Base-by-base conservation (phyloP, 2,797 vertebrate genomes). In the Masticophis lateralis region DNA sequence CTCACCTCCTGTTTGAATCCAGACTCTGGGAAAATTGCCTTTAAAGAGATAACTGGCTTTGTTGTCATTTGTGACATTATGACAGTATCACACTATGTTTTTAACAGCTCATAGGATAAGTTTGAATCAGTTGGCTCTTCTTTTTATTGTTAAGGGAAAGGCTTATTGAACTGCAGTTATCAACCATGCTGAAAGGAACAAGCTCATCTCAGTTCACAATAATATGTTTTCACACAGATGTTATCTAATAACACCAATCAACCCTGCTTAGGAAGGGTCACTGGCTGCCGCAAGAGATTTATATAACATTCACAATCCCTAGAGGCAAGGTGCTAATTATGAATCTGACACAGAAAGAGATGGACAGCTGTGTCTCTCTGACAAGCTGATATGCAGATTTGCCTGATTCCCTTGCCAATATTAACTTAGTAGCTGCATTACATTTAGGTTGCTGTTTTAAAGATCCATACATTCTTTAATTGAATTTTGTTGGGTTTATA, bases 161-260 rank as follows among this genome's bases (percentile, higher is more conserved):
- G 83, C 32, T 92, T 95, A 89, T 88, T 47, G 74, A 79, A 90
- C 55, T 86, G 37, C 93, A 90, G 87, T 93, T 13, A 22, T 57
- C 86, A 59, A 91, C 87, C n/a, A 92, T 93, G 47, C 28, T 59
- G 37, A 92, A 92, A 91, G n/a, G 63, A 91, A 87, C 87, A 69
- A 89, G 28, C 90, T 91, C 86, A 88, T 87, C 89, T 91, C 20
- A 14, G 20, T 27, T 95, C 94, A 83, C 0, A 0, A 92, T 89
- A 83, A 3, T 93, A 14, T 60, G 59, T 91, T 92, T 88, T 74
- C 61, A 86, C 22, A 3, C 92, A 96, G 91, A 94, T 94, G 60
- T 10, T 92, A 88, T 2, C 92, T 94, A 96, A 93, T 93, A 93
- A 56, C 16, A 89, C 92, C 92, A 94, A 57, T 94, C 94, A 96